Conservation (phyloP, 2,888 invertebrate genomes). For the Melinopterus prodromus region DNA sequence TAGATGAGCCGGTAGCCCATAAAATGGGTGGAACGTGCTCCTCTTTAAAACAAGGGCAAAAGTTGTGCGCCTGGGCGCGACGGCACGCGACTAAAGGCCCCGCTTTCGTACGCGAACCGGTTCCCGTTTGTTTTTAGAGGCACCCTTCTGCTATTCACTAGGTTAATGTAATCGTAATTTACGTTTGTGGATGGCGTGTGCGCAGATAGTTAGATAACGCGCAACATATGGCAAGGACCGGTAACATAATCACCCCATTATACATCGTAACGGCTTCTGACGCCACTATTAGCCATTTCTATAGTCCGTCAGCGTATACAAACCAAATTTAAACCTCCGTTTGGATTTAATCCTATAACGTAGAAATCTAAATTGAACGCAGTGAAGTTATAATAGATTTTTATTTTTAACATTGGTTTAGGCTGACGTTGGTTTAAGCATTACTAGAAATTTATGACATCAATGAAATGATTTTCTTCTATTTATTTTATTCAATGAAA, state of each 20-base stretch:
- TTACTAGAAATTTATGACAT: no score
- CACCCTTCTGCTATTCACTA: conserved; percentile 38
- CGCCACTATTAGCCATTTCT: neutral
- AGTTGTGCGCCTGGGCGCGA: conserved; percentile 25
- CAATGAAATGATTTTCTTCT: no score
- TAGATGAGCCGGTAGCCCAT: conserved; percentile 34
- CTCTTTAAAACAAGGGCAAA: conserved; percentile 36
- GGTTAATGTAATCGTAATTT: conserved; percentile 40
- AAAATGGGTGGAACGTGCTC: conserved; percentile 42
- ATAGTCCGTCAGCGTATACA: neutral
- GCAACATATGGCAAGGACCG: conserved; percentile 46
- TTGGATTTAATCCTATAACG: no score
- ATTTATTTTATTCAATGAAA: no score
- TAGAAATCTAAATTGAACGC: no score
- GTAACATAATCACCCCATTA: conserved; percentile 42
- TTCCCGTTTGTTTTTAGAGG: conserved; percentile 14
- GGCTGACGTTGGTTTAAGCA: no score
- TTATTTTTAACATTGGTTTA: no score
- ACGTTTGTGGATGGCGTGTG: conserved; percentile 43
- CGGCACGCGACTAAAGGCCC: conserved; percentile 17
- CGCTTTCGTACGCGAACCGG: conserved; percentile 4
- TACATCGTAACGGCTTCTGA: conserved; percentile 21
- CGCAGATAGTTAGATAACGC: conserved; percentile 44
- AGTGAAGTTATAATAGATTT: no score
- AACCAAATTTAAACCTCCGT: no score